Evolutionary conservation across 1,140 invertebrate species (phyloP).

Genomic region (Lepidurus couesii): DNA sequence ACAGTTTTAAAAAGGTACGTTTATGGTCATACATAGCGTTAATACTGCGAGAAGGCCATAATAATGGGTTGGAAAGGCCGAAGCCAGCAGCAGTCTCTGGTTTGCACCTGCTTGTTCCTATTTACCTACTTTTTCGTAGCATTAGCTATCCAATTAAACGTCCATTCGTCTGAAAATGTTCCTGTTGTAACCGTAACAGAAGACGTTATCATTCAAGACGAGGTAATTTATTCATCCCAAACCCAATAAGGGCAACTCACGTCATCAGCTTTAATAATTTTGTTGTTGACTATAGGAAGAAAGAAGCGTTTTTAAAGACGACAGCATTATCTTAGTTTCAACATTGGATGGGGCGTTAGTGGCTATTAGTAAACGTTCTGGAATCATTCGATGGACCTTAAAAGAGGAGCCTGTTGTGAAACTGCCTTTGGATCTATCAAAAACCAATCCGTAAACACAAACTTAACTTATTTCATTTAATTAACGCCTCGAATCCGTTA

Average conservation of each 20-base stretch:
- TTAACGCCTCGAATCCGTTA: background rate
- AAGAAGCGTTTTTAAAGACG: slow-evolving; percentile 46
- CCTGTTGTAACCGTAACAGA: background rate
- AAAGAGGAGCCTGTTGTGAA: slow-evolving; percentile 78
- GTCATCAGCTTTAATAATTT: background rate
- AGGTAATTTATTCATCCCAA: background rate
- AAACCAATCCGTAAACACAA: slow-evolving; percentile 37
- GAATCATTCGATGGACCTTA: slow-evolving; percentile 79
- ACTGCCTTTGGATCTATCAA: slow-evolving; percentile 52
- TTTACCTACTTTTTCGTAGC: background rate
- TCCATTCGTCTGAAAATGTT: background rate
- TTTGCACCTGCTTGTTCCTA: background rate
- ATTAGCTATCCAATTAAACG: background rate
- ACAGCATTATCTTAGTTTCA: slow-evolving; percentile 72
- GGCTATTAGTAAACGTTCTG: slow-evolving; percentile 73
- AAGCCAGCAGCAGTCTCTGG: slow-evolving; percentile 5
- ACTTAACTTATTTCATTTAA: slow-evolving; percentile 16
- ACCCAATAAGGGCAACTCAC: background rate
- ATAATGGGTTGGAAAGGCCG: background rate
- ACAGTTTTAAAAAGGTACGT: no score
- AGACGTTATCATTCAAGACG: background rate
- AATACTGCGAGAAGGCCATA: background rate
- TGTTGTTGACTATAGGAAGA: background rate
- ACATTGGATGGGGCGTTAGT: slow-evolving; percentile 85
- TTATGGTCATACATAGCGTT: no score